Percentiles rank a stretch among this genome's conserved stretches.
phyloP scores from a whole-genome alignment of 2,888 invertebrate genomes.

The Perithous albicinctus region DNA sequence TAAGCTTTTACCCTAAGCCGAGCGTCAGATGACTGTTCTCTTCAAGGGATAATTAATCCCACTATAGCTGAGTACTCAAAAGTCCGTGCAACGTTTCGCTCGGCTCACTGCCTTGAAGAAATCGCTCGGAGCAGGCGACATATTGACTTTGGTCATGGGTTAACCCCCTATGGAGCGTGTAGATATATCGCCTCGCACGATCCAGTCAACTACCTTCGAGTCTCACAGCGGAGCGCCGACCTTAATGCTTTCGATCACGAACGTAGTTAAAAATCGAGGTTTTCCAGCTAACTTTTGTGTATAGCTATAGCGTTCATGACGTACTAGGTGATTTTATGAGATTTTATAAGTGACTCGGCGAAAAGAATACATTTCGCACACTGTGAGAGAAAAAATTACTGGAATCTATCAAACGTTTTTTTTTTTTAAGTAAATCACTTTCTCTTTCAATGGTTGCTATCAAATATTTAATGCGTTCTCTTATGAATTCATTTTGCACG shows the following conservation, averaged over 20 bases:
- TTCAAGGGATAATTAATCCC: conserved; percentile 42
- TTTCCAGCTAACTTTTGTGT: conserved; percentile 53
- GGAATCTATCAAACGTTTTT: no score
- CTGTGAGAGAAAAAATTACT: no score
- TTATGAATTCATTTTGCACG: no score
- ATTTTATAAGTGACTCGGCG: conserved; percentile 16
- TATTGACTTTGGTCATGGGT: conserved; percentile 20
- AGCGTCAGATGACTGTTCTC: conserved; percentile 44
- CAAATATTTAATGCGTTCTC: no score
- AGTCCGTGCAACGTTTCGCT: conserved; percentile 38
- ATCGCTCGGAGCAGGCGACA: not conserved
- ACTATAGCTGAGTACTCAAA: conserved; percentile 21
- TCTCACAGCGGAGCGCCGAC: conserved; percentile 42
- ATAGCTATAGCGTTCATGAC: not conserved
- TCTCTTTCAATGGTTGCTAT: no score
- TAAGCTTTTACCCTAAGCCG: not conserved
- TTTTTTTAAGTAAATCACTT: no score
- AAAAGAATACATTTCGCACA: conserved; percentile 24
- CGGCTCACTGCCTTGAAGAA: conserved; percentile 4
- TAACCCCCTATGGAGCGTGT: not conserved
- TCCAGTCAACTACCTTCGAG: conserved; percentile 54
- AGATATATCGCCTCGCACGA: conserved; percentile 28
- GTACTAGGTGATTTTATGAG: not conserved
- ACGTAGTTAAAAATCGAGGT: conserved; percentile 77
- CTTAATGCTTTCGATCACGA: conserved; percentile 80